Evolutionary conservation across 2,113 vertebrate genomes (phyloP).

Genomic region (Octodon degus): DNA sequence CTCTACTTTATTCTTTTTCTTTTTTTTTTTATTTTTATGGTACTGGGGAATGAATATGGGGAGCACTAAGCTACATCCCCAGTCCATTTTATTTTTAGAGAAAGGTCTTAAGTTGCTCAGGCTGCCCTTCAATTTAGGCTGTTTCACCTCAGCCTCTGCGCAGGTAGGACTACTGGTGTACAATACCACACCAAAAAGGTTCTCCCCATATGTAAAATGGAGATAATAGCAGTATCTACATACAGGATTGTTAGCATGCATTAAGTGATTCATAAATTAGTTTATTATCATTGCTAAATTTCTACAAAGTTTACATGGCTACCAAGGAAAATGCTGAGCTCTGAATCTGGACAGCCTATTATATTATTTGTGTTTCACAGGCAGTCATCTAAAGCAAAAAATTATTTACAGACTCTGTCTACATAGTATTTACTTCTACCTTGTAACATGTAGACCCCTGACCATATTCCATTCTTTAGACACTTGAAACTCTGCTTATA

Average conservation of each 20-base stretch:
- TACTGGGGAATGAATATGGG: background rate
- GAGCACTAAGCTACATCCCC: background rate
- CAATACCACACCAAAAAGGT: background rate
- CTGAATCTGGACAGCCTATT: background rate
- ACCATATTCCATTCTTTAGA: background rate
- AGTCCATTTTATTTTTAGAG: background rate
- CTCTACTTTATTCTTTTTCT: background rate
- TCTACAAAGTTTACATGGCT: background rate
- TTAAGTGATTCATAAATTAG: background rate
- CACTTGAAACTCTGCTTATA: slow-evolving; percentile 35
- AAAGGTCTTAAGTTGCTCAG: background rate
- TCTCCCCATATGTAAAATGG: background rate
- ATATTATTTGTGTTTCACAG: background rate
- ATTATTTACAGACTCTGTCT: background rate
- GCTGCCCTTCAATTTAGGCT: background rate
- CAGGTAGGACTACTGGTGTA: background rate
- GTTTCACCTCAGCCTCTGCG: background rate
- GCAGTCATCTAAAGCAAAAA: background rate
- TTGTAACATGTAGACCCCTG: background rate
- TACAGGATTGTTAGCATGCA: background rate
- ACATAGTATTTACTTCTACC: background rate
- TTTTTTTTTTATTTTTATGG: background rate
- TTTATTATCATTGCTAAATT: background rate
- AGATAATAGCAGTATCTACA: background rate
- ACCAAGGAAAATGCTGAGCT: background rate